Evolutionary conservation across 2,113 vertebrate species (phyloP).

Genomic region (Sphyrna mokarran): DNA sequence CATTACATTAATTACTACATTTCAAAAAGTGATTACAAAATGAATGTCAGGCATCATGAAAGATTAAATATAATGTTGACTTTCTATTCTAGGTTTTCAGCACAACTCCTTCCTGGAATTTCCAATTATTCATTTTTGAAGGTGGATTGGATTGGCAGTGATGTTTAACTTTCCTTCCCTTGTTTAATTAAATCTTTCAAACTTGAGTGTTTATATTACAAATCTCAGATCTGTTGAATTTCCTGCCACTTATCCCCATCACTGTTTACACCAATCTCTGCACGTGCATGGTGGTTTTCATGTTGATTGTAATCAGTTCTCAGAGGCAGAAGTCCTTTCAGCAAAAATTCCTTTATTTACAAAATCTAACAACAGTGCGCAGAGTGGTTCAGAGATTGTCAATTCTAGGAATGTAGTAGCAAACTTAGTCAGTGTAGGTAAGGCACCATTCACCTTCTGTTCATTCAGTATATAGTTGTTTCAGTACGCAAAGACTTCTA

Average conservation of each 20-base stretch:
- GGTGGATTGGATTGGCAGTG: not conserved
- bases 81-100: not conserved
- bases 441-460: not conserved
- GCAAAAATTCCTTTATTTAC: too few relatives aligned
- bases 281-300: not conserved
- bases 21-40: too few relatives aligned
- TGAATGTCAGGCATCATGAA: too few relatives aligned
- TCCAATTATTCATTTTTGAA: not conserved
- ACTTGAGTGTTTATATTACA: not conserved
- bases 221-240: not conserved
- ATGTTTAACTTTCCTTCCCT: not conserved
- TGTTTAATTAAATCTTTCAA: not conserved
- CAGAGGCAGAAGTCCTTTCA: too few relatives aligned
- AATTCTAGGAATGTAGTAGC: not conserved
- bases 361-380: too few relatives aligned
- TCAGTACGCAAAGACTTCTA: not conserved
- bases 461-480: not conserved
- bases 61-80: too few relatives aligned
- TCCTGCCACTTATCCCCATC: not conserved
- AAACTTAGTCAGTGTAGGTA: not conserved
- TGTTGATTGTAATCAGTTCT: too few relatives aligned
- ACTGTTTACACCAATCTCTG: not conserved
- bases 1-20: too few relatives aligned
- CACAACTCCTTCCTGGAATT: not conserved
- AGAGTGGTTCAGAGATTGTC: not conserved